Evolutionary conservation across 2,113 vertebrate genomes (phyloP), one percentile per base, ranked within the genome.

Genomic region (Micromys minutus): DNA sequence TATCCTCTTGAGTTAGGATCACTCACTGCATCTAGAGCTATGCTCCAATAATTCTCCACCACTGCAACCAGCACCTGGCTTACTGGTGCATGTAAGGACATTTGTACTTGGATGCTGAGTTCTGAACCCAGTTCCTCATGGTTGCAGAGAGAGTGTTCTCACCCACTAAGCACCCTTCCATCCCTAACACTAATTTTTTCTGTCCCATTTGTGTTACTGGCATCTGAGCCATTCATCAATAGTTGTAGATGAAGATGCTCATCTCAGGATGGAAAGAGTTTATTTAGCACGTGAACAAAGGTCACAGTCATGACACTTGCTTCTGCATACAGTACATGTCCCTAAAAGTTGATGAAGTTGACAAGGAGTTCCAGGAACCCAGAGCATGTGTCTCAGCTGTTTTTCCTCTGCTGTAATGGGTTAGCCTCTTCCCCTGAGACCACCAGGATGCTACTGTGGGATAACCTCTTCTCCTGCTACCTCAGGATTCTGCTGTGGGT

Each of bases 151-250:
- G 11, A 61, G n/a, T 59, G 11, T 61, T 29, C 22, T 42, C 80
- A 59, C 55, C 52, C 34, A 80, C 1, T 57, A 22, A 81, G 76
- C 76, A 4, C 19, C 9, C 34, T 50, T n/a, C 50, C 34, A 80
- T 4, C 9, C 34, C 50, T n/a, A 50, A 29, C n/a, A 29, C n/a
- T 59, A 29, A 6, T 29, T 45, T 84, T n/a, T 83, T 42, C 57
- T 12, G 12, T 83, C 22, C 39, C 29, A 22, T 98, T 97, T 97
- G 92, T 97, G 97, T 97, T 95, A 97, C 95, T 94, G 92, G 97
- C 94, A 94, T 92, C 84, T n/a, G 97, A 96, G 94, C 96, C 84
- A 85, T 69, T 61, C 86, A 93, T 87, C 84, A n/a, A 79, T 94
- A 94, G 97, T 94, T 96, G 85, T 80, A 50, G 93, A 59, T 88